Base-by-base conservation (phyloP, 30 jellyfish, hydroid and myxozoan genomes). In the Pelagia noctiluca region DNA sequence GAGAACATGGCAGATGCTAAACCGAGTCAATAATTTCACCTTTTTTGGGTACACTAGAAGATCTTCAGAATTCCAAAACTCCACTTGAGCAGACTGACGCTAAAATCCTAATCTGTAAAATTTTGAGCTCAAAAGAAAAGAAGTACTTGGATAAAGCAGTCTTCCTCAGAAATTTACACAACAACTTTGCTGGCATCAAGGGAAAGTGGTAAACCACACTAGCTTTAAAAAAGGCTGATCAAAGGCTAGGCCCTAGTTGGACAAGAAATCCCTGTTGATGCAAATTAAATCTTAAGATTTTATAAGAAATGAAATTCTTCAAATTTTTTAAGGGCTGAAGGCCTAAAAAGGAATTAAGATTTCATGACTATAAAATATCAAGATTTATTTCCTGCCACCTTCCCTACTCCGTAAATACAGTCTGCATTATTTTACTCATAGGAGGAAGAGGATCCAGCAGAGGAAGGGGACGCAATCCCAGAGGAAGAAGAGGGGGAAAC, bases 401-500 rank as follows among this genome's bases (percentile, higher is more conserved):
- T 5, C 57, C 57, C 57, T 42, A 42, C 57, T 42, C 16, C 57
- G 57, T 42, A 16, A 42, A 42, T 42, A 42, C 57, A 42, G 57
- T 42, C 57, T 5, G 57, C 57, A 42, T 42, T 42, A 42, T 42
- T 42, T 42, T 42, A 42, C 8, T 42, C 57, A 42, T 42, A 42
- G 57, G 57, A 8, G 57, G 57, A 42, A 42, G 57, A 16, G 57
- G 57, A 42, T 42, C 57, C 57, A 42, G 57, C 57, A 42, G 57
- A 42, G 57, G 57, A 42, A 42, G 57, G 16, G 57, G 57, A 42
- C 57, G 57, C 16, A 42, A 8, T 42, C 57, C n/a, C n/a, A n/a
- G 57, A 42, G 57, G 57, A 42, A 42, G 57, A 42, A 42, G 57
- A 42, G 57, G 57, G 57, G 57, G 57, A 42, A 42, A 42, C 57